Base-by-base conservation (phyloP, 2,797 vertebrate species). In the Scolopax rusticola region DNA sequence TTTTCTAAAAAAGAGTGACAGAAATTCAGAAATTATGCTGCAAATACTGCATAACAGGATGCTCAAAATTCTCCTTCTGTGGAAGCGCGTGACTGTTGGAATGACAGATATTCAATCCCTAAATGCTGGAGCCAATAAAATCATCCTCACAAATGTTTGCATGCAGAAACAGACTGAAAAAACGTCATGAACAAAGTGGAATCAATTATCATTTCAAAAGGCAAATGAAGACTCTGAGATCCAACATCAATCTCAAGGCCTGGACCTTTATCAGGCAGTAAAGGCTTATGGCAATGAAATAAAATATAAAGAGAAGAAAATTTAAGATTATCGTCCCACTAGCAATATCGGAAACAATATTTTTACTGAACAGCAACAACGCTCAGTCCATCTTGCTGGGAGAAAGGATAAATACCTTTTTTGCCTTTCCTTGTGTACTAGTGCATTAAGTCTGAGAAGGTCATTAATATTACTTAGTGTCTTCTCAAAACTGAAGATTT, bases 321-420 rank as follows among this genome's bases (percentile, higher is more conserved):
- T 17, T 16, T 40, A 38, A 40, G 24, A 40, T 1, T 64, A 2
- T 11, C 3, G 0, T 28, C 50, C 50, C 65, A 64, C 7, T 10
- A 78, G 25, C 21, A 40, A 5, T 30, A 81, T 9, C 25, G 87
- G 30, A 82, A 54, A n/a, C 10, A 23, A 10, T 9, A n/a, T 7
- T 77, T 47, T 25, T 33, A 47, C 33, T 19, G 8, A 41, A 80
- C 20, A 73, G 12, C 0, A 1, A 15, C 13, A 24, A 5, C 1
- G 3, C 6, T 50, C 20, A 2, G 0, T 30, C 68, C 25, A 16
- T 18, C 2, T 5, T 30, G 7, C 12, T 28, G 7, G 16, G 21
- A 43, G 38, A 89, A 77, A 79, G 41, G 88, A 56, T 7, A 81
- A 77, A 60, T 0, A 15, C 15, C 30, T 41, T 78, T 60, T 43